Conservation (phyloP, 2,797 vertebrate species). For the Sphenopsis melanotis region DNA sequence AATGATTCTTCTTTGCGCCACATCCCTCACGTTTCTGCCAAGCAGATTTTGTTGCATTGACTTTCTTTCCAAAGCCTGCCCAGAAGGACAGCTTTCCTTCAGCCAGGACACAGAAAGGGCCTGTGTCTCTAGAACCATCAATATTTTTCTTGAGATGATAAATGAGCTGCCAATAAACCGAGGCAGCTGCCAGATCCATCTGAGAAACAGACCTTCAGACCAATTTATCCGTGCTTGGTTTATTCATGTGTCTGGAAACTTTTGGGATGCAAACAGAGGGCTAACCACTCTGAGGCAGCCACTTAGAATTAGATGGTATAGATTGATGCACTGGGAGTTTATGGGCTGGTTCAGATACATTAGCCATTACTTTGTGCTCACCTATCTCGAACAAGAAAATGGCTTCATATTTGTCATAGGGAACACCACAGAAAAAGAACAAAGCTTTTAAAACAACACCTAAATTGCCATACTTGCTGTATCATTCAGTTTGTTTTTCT, state of each 20-base stretch:
- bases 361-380: neutral
- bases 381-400: neutral
- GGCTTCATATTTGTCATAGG: neutral
- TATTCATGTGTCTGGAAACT: conserved; percentile 69
- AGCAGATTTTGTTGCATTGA: conserved; percentile 39
- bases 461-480: neutral
- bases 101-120: conserved; percentile 31
- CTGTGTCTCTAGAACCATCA: conserved; percentile 67
- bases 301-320: neutral
- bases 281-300: conserved; percentile 5
- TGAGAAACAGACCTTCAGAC: conserved; percentile 68
- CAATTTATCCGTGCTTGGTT: conserved; percentile 52
- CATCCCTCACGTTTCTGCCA: conserved; percentile 14
- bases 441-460: neutral
- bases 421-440: neutral
- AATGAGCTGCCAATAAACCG: conserved; percentile 76
- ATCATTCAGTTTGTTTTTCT: neutral
- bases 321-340: neutral
- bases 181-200: conserved; percentile 75
- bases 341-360: neutral
- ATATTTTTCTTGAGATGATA: conserved; percentile 80
- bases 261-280: conserved; percentile 25
- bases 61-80: conserved; percentile 60
- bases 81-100: conserved; percentile 57
- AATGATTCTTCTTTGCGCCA: neutral